Percentiles rank a stretch among this genome's conserved stretches.
These are phyloP conservation scores for Pardalotus punctatus DNA, from an alignment of 2,113 vertebrate species.

Conservation along the genomic window DNA sequence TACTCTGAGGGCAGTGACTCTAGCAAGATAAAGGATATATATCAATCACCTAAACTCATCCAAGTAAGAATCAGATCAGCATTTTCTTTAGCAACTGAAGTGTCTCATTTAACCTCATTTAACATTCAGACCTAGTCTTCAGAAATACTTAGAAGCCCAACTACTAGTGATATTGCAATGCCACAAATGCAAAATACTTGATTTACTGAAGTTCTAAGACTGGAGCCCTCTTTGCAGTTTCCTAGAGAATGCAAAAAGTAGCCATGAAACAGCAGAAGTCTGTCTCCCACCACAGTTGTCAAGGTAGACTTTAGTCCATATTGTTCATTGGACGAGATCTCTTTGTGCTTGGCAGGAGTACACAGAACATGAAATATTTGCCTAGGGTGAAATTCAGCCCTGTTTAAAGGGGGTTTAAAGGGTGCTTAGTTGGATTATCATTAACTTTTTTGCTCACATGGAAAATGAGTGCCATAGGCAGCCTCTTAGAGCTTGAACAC, in stretches of 20 bases:
- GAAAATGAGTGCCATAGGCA: background rate
- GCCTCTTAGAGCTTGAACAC: background rate
- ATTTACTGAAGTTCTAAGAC: background rate
- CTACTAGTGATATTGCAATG: background rate
- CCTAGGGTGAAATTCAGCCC: constrained; percentile 1
- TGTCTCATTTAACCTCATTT: background rate
- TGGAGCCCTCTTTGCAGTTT: background rate
- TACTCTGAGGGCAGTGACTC: background rate
- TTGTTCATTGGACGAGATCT: background rate
- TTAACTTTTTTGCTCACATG: background rate
- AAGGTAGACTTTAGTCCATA: background rate
- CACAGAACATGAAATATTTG: background rate
- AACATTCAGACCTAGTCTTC: background rate
- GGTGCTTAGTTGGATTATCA: background rate
- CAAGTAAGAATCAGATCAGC: background rate
- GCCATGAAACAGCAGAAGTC: background rate
- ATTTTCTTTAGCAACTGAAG: background rate
- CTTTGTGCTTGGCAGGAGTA: background rate
- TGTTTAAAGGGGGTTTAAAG: constrained; percentile 25
- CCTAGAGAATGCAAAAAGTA: background rate
- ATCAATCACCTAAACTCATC: background rate
- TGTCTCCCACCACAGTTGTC: background rate
- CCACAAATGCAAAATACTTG: background rate
- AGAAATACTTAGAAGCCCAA: background rate
- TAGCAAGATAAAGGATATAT: background rate